Conservation (phyloP, 2,888 invertebrate genomes). For the Heterodera filipjevi region DNA sequence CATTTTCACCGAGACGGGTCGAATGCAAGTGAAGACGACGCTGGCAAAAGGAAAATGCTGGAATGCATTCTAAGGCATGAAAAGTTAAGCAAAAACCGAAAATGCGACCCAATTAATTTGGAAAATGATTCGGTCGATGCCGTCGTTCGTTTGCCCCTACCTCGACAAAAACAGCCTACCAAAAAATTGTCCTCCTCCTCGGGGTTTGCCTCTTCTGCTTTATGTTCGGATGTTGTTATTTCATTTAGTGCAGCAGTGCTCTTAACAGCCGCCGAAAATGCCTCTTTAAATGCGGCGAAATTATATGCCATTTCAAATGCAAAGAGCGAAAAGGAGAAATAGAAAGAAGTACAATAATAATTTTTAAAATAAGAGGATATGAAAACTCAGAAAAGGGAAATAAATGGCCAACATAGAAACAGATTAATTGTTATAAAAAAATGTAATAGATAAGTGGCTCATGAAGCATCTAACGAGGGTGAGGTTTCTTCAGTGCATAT, state of each 20-base stretch:
- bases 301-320: background rate
- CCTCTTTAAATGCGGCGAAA: background rate
- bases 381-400: too few relatives aligned
- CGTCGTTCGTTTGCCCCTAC: too few relatives aligned
- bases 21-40: background rate
- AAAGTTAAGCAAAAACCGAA: too few relatives aligned
- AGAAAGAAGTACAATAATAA: background rate
- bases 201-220: background rate
- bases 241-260: background rate
- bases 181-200: constrained; percentile 3
- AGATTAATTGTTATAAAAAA: too few relatives aligned
- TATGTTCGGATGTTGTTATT: background rate
- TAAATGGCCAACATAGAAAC: too few relatives aligned
- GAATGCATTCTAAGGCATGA: too few relatives aligned
- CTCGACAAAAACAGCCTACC: background rate
- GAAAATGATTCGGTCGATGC: too few relatives aligned
- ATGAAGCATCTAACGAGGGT: too few relatives aligned
- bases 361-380: too few relatives aligned
- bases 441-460: too few relatives aligned
- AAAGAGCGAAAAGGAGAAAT: background rate
- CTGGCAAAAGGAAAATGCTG: background rate
- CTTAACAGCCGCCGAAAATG: background rate
- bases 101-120: too few relatives aligned
- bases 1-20: background rate
- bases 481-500: too few relatives aligned